phyloP scores from a whole-genome alignment of 2,797 vertebrate genomes.

The Catharus ustulatus region DNA sequence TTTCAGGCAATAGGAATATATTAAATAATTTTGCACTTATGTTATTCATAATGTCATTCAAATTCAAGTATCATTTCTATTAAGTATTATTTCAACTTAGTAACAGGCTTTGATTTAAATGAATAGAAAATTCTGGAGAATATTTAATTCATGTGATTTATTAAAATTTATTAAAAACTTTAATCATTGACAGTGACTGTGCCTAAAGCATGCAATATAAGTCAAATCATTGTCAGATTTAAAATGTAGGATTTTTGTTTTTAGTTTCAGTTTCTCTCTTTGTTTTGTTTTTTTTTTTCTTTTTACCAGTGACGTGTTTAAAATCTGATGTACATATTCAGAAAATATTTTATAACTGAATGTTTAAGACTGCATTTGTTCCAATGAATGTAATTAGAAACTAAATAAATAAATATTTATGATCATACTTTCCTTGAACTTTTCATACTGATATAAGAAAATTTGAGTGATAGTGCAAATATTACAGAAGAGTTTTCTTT shows the following conservation, averaged over 20 bases:
- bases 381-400: neutral
- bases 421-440: neutral
- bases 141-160: neutral
- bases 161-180: neutral
- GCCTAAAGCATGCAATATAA: neutral
- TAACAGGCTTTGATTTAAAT: neutral
- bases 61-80: neutral
- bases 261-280: neutral
- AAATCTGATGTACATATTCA: neutral
- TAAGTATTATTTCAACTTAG: neutral
- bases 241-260: neutral
- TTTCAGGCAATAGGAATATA: neutral
- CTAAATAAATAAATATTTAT: neutral
- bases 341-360: neutral
- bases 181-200: neutral
- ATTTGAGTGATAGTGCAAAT: neutral
- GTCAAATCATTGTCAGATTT: neutral
- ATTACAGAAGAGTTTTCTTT: neutral
- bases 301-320: neutral
- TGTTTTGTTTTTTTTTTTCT: neutral
- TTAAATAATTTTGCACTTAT: neutral
- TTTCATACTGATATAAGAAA: neutral
- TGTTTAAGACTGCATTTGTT: neutral
- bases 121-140: neutral
- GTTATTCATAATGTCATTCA: neutral